Conservation (phyloP, 1,140 invertebrate species). For the Eumaeus atala region DNA sequence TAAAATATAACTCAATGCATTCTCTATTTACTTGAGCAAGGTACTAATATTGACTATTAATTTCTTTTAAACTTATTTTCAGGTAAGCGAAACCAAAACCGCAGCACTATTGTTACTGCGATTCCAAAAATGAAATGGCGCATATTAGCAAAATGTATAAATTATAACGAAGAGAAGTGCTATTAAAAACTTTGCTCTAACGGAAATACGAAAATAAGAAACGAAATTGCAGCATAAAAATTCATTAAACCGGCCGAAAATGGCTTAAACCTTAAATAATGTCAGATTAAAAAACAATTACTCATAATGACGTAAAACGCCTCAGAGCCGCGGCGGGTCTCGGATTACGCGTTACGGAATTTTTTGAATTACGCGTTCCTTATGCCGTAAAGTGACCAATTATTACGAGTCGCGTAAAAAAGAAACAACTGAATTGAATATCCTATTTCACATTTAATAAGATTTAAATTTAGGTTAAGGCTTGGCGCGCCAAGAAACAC, state of each 20-base stretch:
- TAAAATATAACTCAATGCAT: too few species aligned
- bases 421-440: conserved; percentile 10
- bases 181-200: conserved; percentile 15
- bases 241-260: conserved; percentile 19
- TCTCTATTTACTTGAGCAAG: too few species aligned
- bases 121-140: too few species aligned
- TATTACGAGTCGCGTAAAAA: conserved; percentile 30
- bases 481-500: background rate
- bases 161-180: conserved; percentile 8
- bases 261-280: conserved; percentile 25
- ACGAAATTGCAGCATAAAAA: conserved; percentile 18
- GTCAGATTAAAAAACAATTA: conserved; percentile 35
- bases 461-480: conserved; percentile 17
- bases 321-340: conserved; percentile 28
- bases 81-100: too few species aligned
- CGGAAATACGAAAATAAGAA: conserved; percentile 18
- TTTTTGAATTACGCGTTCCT: conserved; percentile 40
- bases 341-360: conserved; percentile 39
- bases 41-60: too few species aligned
- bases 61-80: too few species aligned
- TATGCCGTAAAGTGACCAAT: conserved; percentile 46
- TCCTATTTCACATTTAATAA: conserved; percentile 16
- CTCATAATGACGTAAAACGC: conserved; percentile 30
- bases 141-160: background rate
- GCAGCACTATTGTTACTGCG: too few species aligned